Evolutionary conservation across 2,113 vertebrate genomes (phyloP).

Genomic region (Emydocephalus ijimae): DNA sequence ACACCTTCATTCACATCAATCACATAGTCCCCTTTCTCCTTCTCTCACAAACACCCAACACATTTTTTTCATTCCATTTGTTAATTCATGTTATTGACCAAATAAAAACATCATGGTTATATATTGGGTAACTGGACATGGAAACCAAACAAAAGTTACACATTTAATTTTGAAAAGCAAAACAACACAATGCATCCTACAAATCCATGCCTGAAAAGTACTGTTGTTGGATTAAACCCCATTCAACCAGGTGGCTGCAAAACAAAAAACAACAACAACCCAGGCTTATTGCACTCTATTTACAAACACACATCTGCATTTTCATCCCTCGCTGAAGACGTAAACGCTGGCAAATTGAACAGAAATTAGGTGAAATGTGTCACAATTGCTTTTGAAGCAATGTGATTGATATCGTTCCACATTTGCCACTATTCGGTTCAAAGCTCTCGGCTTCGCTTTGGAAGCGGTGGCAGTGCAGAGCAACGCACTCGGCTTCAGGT

Average conservation of each 20-base stretch:
- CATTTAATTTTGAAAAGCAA: background rate
- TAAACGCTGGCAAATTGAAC: background rate
- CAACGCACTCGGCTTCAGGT: background rate
- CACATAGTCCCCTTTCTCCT: background rate
- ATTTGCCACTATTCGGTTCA: background rate
- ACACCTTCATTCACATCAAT: too few species aligned
- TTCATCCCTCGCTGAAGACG: background rate
- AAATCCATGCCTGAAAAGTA: background rate
- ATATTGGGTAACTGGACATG: too few species aligned
- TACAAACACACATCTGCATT: background rate
- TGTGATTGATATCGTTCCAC: background rate
- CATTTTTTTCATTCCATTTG: too few species aligned
- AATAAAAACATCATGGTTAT: too few species aligned
- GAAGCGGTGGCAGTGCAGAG: background rate
- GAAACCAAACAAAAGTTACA: too few species aligned
- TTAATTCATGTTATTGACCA: too few species aligned
- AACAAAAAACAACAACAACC: background rate
- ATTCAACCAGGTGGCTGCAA: background rate
- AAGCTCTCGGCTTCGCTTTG: background rate
- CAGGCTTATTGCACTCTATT: too few species aligned
- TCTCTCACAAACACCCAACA: too few species aligned
- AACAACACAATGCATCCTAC: background rate
- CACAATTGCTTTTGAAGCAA: background rate
- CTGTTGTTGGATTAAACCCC: background rate
- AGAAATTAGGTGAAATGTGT: background rate